Conservation (phyloP, 2,888 invertebrate genomes). For the Tridacna crocea region DNA sequence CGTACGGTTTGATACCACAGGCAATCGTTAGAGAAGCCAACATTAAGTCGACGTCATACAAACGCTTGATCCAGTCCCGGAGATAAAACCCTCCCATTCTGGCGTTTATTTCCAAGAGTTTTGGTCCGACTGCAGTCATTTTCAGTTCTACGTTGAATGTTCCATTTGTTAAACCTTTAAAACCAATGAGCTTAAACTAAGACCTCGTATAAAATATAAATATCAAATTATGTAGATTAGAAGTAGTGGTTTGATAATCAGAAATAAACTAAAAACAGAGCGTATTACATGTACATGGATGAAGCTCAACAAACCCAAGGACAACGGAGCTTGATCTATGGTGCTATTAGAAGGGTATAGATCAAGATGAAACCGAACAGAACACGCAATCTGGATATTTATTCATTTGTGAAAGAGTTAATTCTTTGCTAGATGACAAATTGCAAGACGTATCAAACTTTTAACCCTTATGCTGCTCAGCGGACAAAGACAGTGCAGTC, state of each 20-base stretch:
- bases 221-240: background rate
- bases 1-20: constrained; percentile 54
- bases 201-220: background rate
- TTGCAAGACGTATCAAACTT: too few relatives aligned
- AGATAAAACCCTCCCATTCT: constrained; percentile 72
- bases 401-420: too few relatives aligned
- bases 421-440: too few relatives aligned
- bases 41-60: constrained; percentile 62
- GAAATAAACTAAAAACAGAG: background rate
- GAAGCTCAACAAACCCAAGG: too few relatives aligned
- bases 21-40: constrained; percentile 46
- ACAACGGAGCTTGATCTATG: too few relatives aligned
- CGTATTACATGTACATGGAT: too few relatives aligned
- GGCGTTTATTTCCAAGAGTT: constrained; percentile 71
- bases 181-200: background rate
- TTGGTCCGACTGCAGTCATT: constrained; percentile 70
- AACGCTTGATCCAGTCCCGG: constrained; percentile 65
- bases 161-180: constrained; percentile 63
- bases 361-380: too few relatives aligned
- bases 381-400: too few relatives aligned
- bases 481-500: too few relatives aligned
- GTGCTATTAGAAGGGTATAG: too few relatives aligned
- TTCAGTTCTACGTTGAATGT: constrained; percentile 70
- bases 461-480: too few relatives aligned
- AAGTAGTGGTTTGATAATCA: background rate